Percentiles rank a stretch among this genome's conserved stretches.
Evolutionary conservation across 64 coral and sea anemone genomes (phyloP).

Genomic region (Acropora tenuis): DNA sequence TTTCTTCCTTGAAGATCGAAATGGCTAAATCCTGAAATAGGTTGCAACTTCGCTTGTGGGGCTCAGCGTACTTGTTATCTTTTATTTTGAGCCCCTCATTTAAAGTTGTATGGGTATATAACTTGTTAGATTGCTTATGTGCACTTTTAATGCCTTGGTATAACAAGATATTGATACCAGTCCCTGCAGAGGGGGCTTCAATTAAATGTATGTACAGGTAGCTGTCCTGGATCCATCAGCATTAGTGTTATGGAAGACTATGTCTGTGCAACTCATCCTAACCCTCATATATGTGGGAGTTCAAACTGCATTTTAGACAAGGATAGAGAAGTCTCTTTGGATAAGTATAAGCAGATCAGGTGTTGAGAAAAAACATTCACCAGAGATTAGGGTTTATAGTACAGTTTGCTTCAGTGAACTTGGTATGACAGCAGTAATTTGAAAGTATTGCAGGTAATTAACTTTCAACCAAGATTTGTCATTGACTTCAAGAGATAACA

Average conservation of each 20-base stretch:
- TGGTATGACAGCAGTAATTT: slow-evolving; percentile 5
- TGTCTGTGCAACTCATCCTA: not conserved
- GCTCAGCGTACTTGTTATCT: not conserved
- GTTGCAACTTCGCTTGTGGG: not conserved
- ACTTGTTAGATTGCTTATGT: not conserved
- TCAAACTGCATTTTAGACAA: slow-evolving; percentile 12
- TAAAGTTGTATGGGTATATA: not conserved
- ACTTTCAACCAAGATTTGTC: slow-evolving; percentile 13
- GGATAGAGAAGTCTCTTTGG: not conserved
- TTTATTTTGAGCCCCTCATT: not conserved
- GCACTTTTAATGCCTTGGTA: not conserved
- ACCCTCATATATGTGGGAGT: not conserved
- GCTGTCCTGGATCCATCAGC: not conserved
- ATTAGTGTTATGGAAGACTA: not conserved
- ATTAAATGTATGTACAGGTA: not conserved
- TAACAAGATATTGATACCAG: not conserved
- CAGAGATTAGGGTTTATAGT: not conserved
- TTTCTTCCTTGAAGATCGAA: not conserved
- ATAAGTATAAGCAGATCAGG: not conserved
- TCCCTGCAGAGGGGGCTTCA: not conserved
- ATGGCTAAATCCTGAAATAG: slow-evolving; percentile 3
- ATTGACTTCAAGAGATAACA: not conserved
- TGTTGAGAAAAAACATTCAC: not conserved
- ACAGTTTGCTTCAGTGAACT: not conserved
- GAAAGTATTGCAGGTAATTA: slow-evolving; percentile 13